Evolutionary conservation across 2,888 invertebrate species (phyloP), one percentile per base, ranked within the genome.

Genomic region (Parnassius glacialis): DNA sequence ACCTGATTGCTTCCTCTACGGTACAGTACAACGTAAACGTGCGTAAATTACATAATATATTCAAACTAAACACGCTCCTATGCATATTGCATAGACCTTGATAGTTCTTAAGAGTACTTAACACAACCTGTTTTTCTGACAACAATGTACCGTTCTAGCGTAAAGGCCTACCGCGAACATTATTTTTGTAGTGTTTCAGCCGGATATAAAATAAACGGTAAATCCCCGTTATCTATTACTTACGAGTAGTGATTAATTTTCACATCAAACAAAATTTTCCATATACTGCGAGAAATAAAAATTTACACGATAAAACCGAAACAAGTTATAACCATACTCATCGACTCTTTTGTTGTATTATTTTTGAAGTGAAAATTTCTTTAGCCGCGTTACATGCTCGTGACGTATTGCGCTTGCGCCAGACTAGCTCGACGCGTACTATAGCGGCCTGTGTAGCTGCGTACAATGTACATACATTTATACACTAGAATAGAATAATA

Each of bases 11-110:
- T 62, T 62, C 62, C 57, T 62, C 57, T 43, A 57, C 13, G 43
- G 52, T 50, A 47, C 44, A 34, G 45, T 54, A 7, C 52, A 42
- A 57, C 53, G 16, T 42, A 52, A 16, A 48, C 57, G 57, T 57
- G 53, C 48, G 57, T 57, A 54, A 62, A 57, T 53, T 62, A 44
- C 48, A 53, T 44, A 48, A 57, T 57, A n/a, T 62, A 62, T 62
- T 53, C 57, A 62, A 62, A 62, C 57, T 41, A 16, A 50, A 48
- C 62, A 57, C 57, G 62, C 54, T 58, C 48, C 57, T 51, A 43
- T 42, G 50, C 44, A 43, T 50, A 54, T 34, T 13, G 53, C 34
- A 50, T 12, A 51, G 50, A 34, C 53, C 62, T 62, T 41, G n/a
- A 25, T 34, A n/a, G n/a, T 16, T 42, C 52, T 53, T 43, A 12